Evolutionary conservation across 2,113 vertebrate genomes (phyloP).

Genomic region (Hymenochirus boettgeri): DNA sequence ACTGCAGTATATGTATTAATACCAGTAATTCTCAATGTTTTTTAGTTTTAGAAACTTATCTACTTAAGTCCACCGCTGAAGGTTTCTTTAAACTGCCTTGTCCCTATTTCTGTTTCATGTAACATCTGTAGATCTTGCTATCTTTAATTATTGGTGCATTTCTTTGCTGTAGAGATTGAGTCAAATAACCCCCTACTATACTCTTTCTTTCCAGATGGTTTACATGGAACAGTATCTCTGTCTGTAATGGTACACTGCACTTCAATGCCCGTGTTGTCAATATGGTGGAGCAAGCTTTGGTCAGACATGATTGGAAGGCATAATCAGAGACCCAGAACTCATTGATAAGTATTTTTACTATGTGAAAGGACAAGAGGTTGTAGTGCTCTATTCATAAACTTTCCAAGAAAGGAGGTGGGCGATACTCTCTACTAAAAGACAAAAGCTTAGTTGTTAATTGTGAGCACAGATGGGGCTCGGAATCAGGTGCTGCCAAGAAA

Average conservation of each 20-base stretch:
- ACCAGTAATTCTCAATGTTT: too few relatives aligned
- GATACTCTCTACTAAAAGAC: neutral
- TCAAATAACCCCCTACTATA: neutral
- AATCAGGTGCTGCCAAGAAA: conserved; percentile 35
- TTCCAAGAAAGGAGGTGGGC: neutral
- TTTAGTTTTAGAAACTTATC: too few relatives aligned
- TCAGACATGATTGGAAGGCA: neutral
- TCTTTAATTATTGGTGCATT: too few relatives aligned
- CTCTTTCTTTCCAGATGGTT: neutral
- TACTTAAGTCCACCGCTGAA: too few relatives aligned
- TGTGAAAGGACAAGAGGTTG: neutral
- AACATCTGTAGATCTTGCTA: too few relatives aligned
- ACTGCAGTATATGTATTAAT: too few relatives aligned
- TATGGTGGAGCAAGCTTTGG: neutral
- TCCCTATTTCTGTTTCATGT: too few relatives aligned
- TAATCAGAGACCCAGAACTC: conserved; percentile 1
- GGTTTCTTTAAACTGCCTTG: too few relatives aligned
- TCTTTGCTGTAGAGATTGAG: too few relatives aligned
- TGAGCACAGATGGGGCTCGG: conserved; percentile 29
- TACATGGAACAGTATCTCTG: conserved; percentile 6
- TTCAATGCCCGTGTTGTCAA: neutral
- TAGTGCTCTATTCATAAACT: neutral
- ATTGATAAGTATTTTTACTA: conserved; percentile 6
- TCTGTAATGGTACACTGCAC: neutral
- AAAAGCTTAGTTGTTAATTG: conserved; percentile 20